Percentiles rank a stretch among this genome's conserved stretches.
phyloP scores from a whole-genome alignment of 2,888 invertebrate genomes.

The Diachrysia chrysitis region DNA sequence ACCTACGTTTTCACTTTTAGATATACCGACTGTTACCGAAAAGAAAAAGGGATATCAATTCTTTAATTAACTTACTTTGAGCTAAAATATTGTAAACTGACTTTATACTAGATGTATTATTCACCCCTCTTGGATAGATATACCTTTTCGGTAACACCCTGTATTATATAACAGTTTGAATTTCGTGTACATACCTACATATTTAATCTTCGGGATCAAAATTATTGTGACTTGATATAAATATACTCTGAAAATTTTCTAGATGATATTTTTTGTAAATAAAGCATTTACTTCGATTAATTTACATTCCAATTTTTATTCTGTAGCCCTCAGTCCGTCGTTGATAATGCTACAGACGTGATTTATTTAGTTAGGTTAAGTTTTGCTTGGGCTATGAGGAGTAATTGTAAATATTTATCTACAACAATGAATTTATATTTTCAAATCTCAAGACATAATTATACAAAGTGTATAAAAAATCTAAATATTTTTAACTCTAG shows the following conservation, averaged over 20 bases:
- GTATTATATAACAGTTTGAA: constrained; percentile 42
- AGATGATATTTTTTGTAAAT: constrained; percentile 68
- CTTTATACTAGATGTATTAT: too few relatives aligned
- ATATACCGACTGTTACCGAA: too few relatives aligned
- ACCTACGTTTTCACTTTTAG: constrained; percentile 49
- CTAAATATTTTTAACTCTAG: constrained; percentile 44
- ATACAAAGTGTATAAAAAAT: constrained; percentile 22
- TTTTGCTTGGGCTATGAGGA: constrained; percentile 12
- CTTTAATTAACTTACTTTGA: too few relatives aligned
- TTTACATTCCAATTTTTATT: constrained; percentile 81
- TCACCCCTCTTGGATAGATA: too few relatives aligned
- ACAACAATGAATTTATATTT: neutral
- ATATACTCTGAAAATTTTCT: constrained; percentile 65
- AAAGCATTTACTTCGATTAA: constrained; percentile 79
- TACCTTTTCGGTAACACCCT: too few relatives aligned
- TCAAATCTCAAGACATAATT: constrained; percentile 3
- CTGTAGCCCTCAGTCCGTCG: constrained; percentile 72
- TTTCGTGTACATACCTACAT: constrained; percentile 47
- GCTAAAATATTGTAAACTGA: too few relatives aligned
- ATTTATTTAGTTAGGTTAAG: constrained; percentile 19
- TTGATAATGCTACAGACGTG: constrained; percentile 54
- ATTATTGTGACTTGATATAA: constrained; percentile 71
- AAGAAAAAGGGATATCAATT: too few relatives aligned
- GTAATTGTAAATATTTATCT: constrained; percentile 15
- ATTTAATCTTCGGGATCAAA: constrained; percentile 76